Evolutionary conservation across 2,797 vertebrate species (phyloP), one percentile per base, ranked within the genome.

Genomic region (Ctenopoma multispine): DNA sequence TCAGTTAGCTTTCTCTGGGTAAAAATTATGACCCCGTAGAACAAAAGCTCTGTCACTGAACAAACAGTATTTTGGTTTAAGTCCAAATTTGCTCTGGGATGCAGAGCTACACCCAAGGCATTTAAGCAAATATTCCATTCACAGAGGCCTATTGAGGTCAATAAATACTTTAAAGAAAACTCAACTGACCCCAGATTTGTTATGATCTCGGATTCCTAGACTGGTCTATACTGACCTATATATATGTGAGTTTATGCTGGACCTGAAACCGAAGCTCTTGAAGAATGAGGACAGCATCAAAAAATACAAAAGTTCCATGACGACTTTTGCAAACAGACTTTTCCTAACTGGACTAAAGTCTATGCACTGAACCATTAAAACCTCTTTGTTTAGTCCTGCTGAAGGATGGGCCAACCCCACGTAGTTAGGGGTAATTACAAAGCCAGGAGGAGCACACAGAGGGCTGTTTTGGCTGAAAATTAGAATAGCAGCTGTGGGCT

Each of bases 121-220:
- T 85, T 85, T 82, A 57, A 85, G 84, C 63, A 88, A 90, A 89
- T 90, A 90, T 88, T 81, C 72, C 81, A 87, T 87, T 86, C 79
- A 90, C 75, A 89, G 73, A 74, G 80, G 69, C 66, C 75, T 56
- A 71, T 84, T 86, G 66, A 82, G 73, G 79, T 75, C 82, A 81
- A 87, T 73, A 80, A 85, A 85, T 53, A 61, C 73, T 71, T 55
- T 44, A 79, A 76, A 66, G 63, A 75, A 72, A 61, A 73, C 56
- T 66, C 10, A 11, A 63, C 55, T 79, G 82, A 90, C 82, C 80
- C 74, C 53, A 68, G 76, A 87, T 76, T 86, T 84, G 58, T 84
- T 81, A 69, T 64, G 15, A 78, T 46, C 73, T 84, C 69, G 88
- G 79, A 88, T 88, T 85, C 81, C 85, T 75, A 36, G 49, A 69